These are phyloP conservation scores for Salarias fasciatus DNA, from an alignment of 2,797 vertebrate species.

Conservation along the genomic window DNA sequence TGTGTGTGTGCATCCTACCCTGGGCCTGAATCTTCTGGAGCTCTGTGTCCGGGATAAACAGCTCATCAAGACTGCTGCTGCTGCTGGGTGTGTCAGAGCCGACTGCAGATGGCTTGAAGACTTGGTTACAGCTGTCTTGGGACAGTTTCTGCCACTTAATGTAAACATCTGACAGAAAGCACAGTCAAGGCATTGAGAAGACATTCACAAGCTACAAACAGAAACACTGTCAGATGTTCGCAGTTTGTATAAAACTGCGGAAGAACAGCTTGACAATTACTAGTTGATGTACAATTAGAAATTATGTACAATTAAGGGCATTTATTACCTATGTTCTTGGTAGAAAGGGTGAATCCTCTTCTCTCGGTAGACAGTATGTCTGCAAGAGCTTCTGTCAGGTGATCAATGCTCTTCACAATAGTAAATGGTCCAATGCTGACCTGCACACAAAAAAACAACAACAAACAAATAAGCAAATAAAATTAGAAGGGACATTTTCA, in stretches of 20 bases:
- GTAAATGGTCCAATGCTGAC: conserved; percentile 73
- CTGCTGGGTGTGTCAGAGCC: conserved; percentile 44
- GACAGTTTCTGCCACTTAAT: conserved; percentile 76
- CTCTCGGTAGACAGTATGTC: conserved; percentile 68
- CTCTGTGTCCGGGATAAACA: conserved; percentile 80
- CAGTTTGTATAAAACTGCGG: no score
- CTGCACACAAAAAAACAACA: conserved; percentile 55
- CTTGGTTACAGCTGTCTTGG: conserved; percentile 60
- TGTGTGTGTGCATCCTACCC: conserved; percentile 69
- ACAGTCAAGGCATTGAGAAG: not conserved
- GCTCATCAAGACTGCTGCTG: conserved; percentile 69
- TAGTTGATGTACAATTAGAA: not conserved
- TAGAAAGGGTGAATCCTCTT: conserved; percentile 77
- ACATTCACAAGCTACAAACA: conserved; percentile 1
- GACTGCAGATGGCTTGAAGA: conserved; percentile 76
- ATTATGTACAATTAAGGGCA: not conserved
- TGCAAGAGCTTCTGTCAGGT: conserved; percentile 77
- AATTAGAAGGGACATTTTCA: no score
- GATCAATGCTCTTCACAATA: conserved; percentile 80
- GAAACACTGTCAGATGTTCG: not conserved
- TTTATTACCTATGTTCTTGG: conserved; percentile 82
- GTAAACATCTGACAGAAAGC: conserved; percentile 71
- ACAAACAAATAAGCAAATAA: not conserved
- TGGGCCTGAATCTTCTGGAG: conserved; percentile 74
- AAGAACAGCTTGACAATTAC: no score